Conservation (phyloP, 1,140 invertebrate genomes). For the Phenacoccus solenopsis region DNA sequence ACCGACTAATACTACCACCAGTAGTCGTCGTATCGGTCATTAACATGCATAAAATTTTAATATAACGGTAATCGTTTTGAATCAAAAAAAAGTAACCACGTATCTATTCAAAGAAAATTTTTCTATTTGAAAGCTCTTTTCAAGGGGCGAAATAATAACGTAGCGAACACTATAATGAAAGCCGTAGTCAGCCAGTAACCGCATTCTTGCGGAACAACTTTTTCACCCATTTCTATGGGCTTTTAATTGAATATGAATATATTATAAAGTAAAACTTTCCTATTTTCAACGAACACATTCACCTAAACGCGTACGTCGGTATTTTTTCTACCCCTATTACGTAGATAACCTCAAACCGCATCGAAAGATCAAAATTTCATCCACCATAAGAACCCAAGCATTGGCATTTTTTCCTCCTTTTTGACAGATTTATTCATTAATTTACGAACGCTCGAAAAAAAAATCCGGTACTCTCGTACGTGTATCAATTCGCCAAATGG, state of each 20-base stretch:
- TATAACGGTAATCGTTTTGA: neutral
- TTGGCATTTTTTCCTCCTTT: too few species aligned
- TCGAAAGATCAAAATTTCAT: neutral
- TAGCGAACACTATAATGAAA: neutral
- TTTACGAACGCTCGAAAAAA: neutral
- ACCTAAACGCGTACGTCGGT: too few species aligned
- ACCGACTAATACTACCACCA: too few species aligned
- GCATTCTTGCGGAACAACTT: neutral
- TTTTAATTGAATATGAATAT: conserved; percentile 13
- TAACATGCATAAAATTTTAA: conserved; percentile 8
- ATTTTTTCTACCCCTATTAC: too few species aligned
- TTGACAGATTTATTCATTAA: neutral
- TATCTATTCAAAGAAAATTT: neutral
- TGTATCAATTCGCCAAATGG: neutral
- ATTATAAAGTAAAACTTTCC: neutral
- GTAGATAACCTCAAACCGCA: too few species aligned
- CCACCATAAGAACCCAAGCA: neutral
- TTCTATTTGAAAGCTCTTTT: neutral
- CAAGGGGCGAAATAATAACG: neutral
- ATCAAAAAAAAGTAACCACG: neutral
- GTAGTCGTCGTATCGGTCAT: neutral
- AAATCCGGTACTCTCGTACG: neutral
- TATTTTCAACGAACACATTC: neutral
- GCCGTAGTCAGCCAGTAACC: neutral
- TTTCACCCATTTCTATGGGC: neutral